Evolutionary conservation across 2,888 invertebrate genomes (phyloP).

Genomic region (Zeuzera pyrina): DNA sequence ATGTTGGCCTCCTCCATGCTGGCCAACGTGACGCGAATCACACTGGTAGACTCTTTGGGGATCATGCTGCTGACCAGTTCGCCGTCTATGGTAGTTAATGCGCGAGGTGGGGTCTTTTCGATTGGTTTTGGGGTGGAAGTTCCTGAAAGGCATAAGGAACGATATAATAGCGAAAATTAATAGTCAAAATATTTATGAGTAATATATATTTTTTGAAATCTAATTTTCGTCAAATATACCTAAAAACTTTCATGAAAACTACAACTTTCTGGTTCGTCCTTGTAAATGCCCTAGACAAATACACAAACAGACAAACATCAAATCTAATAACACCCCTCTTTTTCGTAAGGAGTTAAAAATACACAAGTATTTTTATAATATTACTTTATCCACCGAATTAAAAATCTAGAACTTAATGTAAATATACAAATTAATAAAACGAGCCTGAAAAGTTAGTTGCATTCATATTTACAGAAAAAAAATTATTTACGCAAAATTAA

Average conservation of each 20-base stretch:
- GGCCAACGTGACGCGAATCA: conserved; percentile 82
- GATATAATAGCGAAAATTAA: conserved; percentile 9
- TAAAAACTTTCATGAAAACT: too few relatives aligned
- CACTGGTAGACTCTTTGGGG: conserved; percentile 75
- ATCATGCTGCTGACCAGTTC: conserved; percentile 65
- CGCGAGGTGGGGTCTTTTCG: conserved; percentile 50
- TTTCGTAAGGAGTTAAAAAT: too few relatives aligned
- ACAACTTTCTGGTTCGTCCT: too few relatives aligned
- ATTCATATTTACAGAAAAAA: too few relatives aligned
- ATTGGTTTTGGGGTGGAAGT: conserved; percentile 56
- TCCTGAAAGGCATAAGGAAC: conserved; percentile 37
- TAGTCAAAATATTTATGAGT: conserved; percentile 4
- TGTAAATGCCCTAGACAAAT: background rate
- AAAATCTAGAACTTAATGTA: too few relatives aligned
- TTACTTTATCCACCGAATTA: too few relatives aligned
- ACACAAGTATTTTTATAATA: too few relatives aligned
- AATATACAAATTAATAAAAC: too few relatives aligned
- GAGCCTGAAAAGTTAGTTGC: too few relatives aligned
- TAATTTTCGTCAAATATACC: too few relatives aligned
- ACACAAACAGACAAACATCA: background rate
- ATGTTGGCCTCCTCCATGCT: conserved; percentile 84
- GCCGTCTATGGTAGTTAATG: conserved; percentile 57
- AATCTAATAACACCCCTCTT: too few relatives aligned
- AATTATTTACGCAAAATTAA: too few relatives aligned
- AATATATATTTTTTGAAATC: background rate